Base-by-base conservation (phyloP, 2,888 invertebrate species). In the Napeogenes inachia region DNA sequence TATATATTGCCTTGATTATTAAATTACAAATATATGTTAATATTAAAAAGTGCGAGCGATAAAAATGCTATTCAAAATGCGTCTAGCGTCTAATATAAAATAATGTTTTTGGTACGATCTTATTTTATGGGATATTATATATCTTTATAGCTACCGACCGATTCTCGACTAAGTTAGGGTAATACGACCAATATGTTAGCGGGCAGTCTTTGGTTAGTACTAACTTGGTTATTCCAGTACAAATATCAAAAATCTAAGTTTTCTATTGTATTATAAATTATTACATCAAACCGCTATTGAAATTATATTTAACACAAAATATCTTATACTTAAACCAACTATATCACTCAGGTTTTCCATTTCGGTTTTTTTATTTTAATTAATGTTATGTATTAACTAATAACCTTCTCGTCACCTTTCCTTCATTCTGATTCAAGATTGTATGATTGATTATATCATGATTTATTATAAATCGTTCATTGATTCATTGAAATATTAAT, bases 201-300 rank as follows among this genome's bases (percentile, higher is more conserved):
- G 61, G 65, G 65, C 63, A 67, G 67, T 67, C 67, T 67, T 67
- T 67, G 67, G 63, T 65, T 59, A 62, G 54, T 63, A 53, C 46
- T 54, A 56, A 57, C 35, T 45, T 21, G 30, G 35, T 54, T 54
- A 42, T 59, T 59, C 54, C 45, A 50, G 30, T 62, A 56, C 45
- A 56, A 45, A 57, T 60, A 57, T 62, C 55, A 63, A 60, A 60
- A 63, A 63, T 56, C 63, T 63, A 63, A 45, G 35, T 42, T 42
- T 42, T 42, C 8, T 42, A 42, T 10, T 42, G 12, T 10, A 53
- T 53, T 59, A n/a, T 45, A 59, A 63, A 50, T 56, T 56, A 59
- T 50, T 59, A 62, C 59, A 59, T 50, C 62, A 62, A 62, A 62
- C 56, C 56, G 35, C 56, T 56, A 53, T 54, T 35, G 45, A 35